Evolutionary conservation across 2,888 invertebrate genomes (phyloP), one percentile per base, ranked within the genome.

Genomic region (Amphiduros pacificus): DNA sequence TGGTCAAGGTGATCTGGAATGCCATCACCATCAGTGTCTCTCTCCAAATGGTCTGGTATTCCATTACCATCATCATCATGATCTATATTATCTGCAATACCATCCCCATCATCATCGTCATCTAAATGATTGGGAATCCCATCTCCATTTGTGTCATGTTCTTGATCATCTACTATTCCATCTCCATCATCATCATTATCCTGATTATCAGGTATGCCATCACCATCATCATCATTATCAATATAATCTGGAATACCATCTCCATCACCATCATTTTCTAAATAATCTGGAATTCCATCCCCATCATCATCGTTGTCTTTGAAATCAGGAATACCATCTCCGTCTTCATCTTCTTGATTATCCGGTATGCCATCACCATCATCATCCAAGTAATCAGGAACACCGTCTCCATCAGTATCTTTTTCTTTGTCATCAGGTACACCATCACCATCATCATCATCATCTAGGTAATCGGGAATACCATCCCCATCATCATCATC

Each of bases 321-420:
- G 28, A 53, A 24, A 56, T 70, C 70, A 22, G 61, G 66, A 41
- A 71, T 71, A 20, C 71, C 71, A 61, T 71, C 68, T 36, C 62
- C 64, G 63, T 77, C 74, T 5, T 71, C 71, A 69, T 74, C 75
- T 55, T 71, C 61, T 60, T 74, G 69, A 27, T 59, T 2, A 52
- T 73, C 71, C 40, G 74, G 73, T 36, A 75, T 73, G 6, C 74
- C 76, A 62, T 70, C 68, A 24, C 28, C 64, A 54, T 59, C 59
- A 53, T 75, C 60, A 49, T 68, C 67, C 3, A 54, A 27, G 55
- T 64, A 22, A 51, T 74, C 74, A 3, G 76, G 75, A 57, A 77
- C 75, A 14, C 73, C 74, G 66, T 78, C 76, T 14, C 71, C 71
- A 66, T 78, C 76, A 29, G 69, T 63, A 40, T 77, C 75, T 6